These are phyloP conservation scores for Pseudoips prasinana DNA, from an alignment of 2,888 invertebrate species.

Conservation along the genomic window DNA sequence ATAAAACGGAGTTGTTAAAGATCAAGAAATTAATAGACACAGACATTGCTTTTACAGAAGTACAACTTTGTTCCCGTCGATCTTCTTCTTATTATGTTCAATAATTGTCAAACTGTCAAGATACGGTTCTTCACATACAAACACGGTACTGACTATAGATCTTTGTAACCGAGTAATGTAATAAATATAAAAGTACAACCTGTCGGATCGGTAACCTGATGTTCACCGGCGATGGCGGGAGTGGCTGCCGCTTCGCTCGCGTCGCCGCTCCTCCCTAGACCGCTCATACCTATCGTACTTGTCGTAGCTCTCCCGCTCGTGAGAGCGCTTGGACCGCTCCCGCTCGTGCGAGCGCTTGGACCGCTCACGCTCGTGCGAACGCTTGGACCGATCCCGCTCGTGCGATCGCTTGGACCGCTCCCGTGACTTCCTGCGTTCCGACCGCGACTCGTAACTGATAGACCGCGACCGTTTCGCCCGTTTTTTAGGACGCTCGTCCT, in stretches of 20 bases:
- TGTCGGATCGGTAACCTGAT: conserved; percentile 62
- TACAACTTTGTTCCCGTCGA: too few species aligned
- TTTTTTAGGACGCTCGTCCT: conserved; percentile 60
- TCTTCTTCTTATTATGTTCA: too few species aligned
- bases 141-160: too few species aligned
- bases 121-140: too few species aligned
- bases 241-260: conserved; percentile 62
- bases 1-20: too few species aligned
- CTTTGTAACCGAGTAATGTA: too few species aligned
- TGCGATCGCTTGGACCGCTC: conserved; percentile 51
- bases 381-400: too few species aligned
- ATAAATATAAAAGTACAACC: conserved; percentile 69
- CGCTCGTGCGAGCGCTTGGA: conserved; percentile 54
- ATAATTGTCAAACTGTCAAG: too few species aligned
- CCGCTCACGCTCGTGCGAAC: conserved; percentile 49
- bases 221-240: conserved; percentile 70
- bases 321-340: conserved; percentile 45
- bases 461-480: conserved; percentile 62
- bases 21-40: too few species aligned
- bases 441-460: conserved; percentile 58
- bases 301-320: conserved; percentile 43
- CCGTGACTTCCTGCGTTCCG: conserved; percentile 44
- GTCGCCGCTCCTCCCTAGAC: conserved; percentile 67
- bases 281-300: conserved; percentile 75
- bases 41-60: too few species aligned